phyloP scores from a whole-genome alignment of 1,140 invertebrate genomes.

The Bombus polaris region DNA sequence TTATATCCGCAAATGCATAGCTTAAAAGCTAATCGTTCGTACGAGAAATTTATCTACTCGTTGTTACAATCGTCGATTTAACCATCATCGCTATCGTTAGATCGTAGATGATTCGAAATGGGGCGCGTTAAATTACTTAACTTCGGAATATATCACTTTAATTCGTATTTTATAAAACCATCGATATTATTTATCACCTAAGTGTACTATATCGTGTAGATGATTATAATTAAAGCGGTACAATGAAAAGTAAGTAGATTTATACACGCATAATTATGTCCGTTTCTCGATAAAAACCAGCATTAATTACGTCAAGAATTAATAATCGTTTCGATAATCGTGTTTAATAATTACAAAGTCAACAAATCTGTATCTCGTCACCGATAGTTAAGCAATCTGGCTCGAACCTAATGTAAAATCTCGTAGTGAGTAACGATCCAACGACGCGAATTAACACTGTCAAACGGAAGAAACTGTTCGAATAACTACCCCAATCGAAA shows the following conservation, averaged over 20 bases:
- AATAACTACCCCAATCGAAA: not conserved
- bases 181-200: not conserved
- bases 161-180: not conserved
- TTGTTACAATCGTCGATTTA: not conserved
- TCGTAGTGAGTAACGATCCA: not conserved
- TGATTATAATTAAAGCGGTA: not conserved
- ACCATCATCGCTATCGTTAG: not conserved
- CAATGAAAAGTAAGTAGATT: not conserved
- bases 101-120: not conserved
- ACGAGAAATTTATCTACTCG: not conserved
- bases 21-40: not conserved
- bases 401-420: not conserved
- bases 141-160: not conserved
- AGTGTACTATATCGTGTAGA: too few species aligned
- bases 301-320: too few species aligned
- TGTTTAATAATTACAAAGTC: not conserved
- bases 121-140: not conserved
- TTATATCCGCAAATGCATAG: not conserved
- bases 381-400: not conserved
- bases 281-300: too few species aligned
- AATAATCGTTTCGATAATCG: too few species aligned
- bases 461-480: too few species aligned
- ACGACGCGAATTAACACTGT: not conserved
- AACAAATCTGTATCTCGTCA: rapidly evolving
- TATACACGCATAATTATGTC: too few species aligned